Percentiles rank a stretch among this genome's conserved stretches.
phyloP scores from a whole-genome alignment of 1,140 invertebrate species.

The Hycleus phaleratus region DNA sequence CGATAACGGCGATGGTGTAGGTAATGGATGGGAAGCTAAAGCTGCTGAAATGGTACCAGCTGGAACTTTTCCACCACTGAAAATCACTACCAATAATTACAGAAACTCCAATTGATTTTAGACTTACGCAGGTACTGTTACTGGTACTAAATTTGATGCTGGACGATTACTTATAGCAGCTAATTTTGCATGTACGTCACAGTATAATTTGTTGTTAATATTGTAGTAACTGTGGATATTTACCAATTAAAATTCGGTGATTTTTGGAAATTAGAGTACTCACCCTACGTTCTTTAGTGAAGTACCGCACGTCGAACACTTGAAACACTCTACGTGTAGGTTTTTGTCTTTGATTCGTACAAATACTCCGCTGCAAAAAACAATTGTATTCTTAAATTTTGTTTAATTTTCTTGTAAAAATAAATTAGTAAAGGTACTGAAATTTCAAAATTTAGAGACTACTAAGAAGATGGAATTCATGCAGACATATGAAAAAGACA shows the following conservation, averaged over 20 bases:
- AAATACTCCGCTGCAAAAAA: slow-evolving; percentile 76
- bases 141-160: slow-evolving; percentile 63
- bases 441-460: no score
- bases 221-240: slow-evolving; percentile 66
- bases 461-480: no score
- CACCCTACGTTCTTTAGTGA: slow-evolving; percentile 89
- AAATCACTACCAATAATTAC: slow-evolving; percentile 7
- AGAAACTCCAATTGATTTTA: not conserved
- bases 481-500: no score
- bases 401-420: no score
- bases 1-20: slow-evolving; percentile 45
- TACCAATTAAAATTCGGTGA: not conserved
- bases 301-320: slow-evolving; percentile 89
- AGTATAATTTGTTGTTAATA: slow-evolving; percentile 92
- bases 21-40: slow-evolving; percentile 43
- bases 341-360: slow-evolving; percentile 94
- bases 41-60: slow-evolving; percentile 58
- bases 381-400: not conserved
- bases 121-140: slow-evolving; percentile 74
- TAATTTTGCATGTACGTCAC: slow-evolving; percentile 89
- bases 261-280: slow-evolving; percentile 6
- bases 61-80: slow-evolving; percentile 53
- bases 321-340: slow-evolving; percentile 94
- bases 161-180: slow-evolving; percentile 77
- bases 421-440: no score